Base-by-base conservation (phyloP, 2,797 vertebrate genomes). In the Parauchenoglanis ngamensis region DNA sequence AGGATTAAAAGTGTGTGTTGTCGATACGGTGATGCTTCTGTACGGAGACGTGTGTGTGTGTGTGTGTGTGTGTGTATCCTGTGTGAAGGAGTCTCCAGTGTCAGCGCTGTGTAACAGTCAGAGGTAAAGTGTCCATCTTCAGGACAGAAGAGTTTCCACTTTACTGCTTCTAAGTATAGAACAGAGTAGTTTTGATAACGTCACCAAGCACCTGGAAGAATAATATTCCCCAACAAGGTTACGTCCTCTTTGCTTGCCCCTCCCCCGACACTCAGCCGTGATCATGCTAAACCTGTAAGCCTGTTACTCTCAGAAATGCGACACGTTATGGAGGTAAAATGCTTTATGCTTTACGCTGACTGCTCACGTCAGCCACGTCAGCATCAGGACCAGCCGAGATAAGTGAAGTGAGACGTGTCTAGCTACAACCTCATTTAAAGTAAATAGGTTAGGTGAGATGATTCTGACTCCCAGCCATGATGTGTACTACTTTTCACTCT, bases 391-490 rank as follows among this genome's bases (percentile, higher is more conserved):
- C 1, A 2, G 35, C 12, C n/a, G 70, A 46, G 19, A 46, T 11
- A 73, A 7, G 75, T 56, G 54, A 11, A 0, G 0, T 44, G 23
- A 59, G 35, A 57, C 19, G 49, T 7, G 46, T 70, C 46, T 31
- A 59, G 83, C 67, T 31, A 49, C 21, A 52, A 25, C 75, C 44
- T 65, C n/a, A 35, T 77, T 85, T 77, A n/a, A 44, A 80, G 28
- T 70, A 86, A 86, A 70, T 86, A 80, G 85, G 85, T 80, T 86
- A 86, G 13, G 65, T 23, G n/a, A 85, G 49, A 44, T 23, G 63
- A 68, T 21, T 54, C n/a, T 67, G 57, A 79, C 59, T 85, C 59
- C 44, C 61, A 68, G 75, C 59, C 17, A 65, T 46, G 63, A 68
- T 80, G 75, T 81, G 85, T 0, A 72, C 65, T 40, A 80, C 65